These are phyloP conservation scores for Corythornis cristatus DNA, from an alignment of 2,113 vertebrate genomes.

Conservation along the genomic window DNA sequence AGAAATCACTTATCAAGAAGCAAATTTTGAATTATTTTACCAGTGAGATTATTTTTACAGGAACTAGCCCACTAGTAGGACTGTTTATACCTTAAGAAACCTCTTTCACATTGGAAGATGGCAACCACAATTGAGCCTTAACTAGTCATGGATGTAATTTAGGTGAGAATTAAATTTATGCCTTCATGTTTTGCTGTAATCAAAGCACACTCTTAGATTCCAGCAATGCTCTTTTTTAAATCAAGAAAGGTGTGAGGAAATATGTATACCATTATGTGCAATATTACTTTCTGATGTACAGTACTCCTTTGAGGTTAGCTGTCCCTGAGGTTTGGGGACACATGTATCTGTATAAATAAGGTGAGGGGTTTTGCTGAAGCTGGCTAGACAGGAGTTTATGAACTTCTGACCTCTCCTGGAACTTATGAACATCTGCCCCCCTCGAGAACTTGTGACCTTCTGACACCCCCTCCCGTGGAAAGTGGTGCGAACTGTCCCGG, in stretches of 20 bases:
- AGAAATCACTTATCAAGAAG: background rate
- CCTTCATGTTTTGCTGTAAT: background rate
- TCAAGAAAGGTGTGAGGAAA: background rate
- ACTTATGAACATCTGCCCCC: no score
- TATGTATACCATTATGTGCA: background rate
- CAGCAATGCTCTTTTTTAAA: background rate
- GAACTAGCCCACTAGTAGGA: background rate
- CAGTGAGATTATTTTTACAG: background rate
- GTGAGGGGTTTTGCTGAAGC: no score
- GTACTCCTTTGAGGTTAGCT: background rate
- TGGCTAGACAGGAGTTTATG: no score
- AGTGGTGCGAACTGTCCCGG: no score
- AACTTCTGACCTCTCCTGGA: no score
- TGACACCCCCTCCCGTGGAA: no score
- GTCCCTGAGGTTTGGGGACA: background rate
- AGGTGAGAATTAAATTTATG: background rate
- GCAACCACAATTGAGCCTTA: background rate
- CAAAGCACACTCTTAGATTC: background rate
- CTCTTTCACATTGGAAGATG: background rate
- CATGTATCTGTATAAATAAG: no score
- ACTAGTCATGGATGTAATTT: background rate
- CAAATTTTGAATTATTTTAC: background rate
- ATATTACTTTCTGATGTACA: background rate
- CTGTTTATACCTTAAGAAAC: background rate
- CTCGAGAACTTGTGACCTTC: no score